Conservation (phyloP, 2,797 vertebrate genomes). For the Poecile montanus region DNA sequence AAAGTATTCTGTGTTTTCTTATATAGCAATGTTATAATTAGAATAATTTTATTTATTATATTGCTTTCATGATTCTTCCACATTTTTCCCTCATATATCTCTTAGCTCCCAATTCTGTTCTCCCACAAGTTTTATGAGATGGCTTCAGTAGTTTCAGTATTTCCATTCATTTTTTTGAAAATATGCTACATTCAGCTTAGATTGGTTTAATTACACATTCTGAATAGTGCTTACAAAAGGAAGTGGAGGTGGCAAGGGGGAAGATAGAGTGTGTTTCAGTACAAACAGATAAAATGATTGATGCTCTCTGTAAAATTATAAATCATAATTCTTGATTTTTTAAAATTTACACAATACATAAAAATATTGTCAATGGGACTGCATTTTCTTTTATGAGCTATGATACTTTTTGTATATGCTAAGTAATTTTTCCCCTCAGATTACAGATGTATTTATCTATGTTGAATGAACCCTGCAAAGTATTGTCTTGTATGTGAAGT, state of each 20-base stretch:
- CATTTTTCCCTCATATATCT: neutral
- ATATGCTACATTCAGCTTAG: neutral
- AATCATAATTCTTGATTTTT: neutral
- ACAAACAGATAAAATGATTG: neutral
- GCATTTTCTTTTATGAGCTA: neutral
- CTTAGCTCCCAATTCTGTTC: neutral
- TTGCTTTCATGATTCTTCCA: neutral
- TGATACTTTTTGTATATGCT: neutral
- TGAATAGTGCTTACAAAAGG: neutral
- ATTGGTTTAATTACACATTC: neutral
- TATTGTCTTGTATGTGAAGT: neutral
- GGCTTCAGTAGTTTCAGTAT: neutral
- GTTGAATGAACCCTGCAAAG: neutral
- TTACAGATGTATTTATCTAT: neutral
- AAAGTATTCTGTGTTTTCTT: neutral
- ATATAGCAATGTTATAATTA: neutral
- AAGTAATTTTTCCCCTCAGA: neutral
- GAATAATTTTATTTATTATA: neutral
- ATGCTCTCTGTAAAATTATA: neutral
- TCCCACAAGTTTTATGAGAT: neutral
- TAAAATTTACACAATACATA: neutral
- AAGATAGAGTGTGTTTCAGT: neutral
- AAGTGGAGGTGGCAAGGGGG: fast-evolving
- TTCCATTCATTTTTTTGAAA: neutral
- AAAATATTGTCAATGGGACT: neutral